Conservation (phyloP, 2,888 invertebrate genomes). For the Tipula helvola region DNA sequence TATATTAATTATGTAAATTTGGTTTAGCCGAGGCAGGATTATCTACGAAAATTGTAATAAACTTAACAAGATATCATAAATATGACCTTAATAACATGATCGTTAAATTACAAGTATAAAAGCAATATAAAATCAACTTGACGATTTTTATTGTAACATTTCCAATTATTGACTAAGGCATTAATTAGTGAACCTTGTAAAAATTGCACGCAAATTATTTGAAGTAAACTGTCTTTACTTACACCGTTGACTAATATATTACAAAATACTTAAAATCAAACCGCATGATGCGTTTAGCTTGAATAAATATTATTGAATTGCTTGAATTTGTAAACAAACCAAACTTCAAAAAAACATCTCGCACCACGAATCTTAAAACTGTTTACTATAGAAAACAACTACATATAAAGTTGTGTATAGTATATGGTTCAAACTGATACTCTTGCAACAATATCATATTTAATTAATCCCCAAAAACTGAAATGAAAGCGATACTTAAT, state of each 20-base stretch:
- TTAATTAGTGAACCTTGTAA: background rate
- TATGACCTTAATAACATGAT: background rate
- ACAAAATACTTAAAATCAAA: background rate
- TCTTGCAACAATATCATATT: background rate
- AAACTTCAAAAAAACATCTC: background rate
- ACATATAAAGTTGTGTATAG: background rate
- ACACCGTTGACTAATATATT: background rate
- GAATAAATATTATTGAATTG: background rate
- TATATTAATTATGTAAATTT: too few species aligned
- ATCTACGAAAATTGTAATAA: background rate
- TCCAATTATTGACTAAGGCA: background rate
- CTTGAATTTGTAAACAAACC: background rate
- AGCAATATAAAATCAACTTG: background rate
- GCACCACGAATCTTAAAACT: background rate
- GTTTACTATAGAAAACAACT: background rate
- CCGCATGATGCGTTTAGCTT: background rate
- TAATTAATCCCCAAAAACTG: background rate
- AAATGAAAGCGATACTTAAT: background rate
- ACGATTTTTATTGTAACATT: too few species aligned
- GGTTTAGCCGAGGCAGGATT: too few species aligned
- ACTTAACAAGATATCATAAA: background rate
- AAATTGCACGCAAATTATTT: background rate
- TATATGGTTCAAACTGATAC: background rate
- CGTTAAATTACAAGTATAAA: background rate
- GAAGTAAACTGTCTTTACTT: background rate